Conservation (phyloP, 2,113 vertebrate species). For the Hippocampus barbouri region DNA sequence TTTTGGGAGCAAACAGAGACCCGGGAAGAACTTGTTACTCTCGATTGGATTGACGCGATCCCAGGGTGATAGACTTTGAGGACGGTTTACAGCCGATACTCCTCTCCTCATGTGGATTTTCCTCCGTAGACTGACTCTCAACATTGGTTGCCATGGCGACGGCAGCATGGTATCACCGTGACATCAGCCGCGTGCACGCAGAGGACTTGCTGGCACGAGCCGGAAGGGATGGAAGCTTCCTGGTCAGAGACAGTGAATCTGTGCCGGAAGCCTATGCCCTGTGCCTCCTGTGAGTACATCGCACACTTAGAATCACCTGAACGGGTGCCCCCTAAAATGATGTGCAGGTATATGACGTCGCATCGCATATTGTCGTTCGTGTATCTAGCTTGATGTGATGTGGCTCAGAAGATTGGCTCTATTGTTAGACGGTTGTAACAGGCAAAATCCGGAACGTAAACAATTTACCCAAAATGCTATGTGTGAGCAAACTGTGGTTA, state of each 20-base stretch:
- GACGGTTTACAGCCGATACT: conserved; percentile 17
- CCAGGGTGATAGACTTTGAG: conserved; percentile 7
- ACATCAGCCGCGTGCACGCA: conserved; percentile 81
- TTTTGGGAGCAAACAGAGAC: conserved; percentile 21
- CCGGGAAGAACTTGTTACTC: conserved; percentile 18
- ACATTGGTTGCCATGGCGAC: conserved; percentile 64
- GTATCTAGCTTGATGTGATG: no score
- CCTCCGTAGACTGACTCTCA: conserved; percentile 20
- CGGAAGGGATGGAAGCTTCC: conserved; percentile 81
- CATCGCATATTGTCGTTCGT: no score
- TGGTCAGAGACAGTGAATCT: conserved; percentile 87
- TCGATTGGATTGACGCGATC: conserved; percentile 24
- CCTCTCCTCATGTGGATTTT: conserved; percentile 49
- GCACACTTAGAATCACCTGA: background rate
- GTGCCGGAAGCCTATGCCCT: conserved; percentile 83
- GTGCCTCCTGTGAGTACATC: conserved; percentile 80
- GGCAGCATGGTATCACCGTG: conserved; percentile 81
- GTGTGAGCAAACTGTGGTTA: no score
- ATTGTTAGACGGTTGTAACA: no score
- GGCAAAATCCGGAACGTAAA: no score
- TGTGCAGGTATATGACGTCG: no score
- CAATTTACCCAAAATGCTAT: no score
- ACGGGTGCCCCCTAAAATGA: no score
- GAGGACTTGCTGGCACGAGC: conserved; percentile 82
- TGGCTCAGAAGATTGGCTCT: no score